Base-by-base conservation (phyloP, 2,888 invertebrate genomes). In the Desoria tigrina region DNA sequence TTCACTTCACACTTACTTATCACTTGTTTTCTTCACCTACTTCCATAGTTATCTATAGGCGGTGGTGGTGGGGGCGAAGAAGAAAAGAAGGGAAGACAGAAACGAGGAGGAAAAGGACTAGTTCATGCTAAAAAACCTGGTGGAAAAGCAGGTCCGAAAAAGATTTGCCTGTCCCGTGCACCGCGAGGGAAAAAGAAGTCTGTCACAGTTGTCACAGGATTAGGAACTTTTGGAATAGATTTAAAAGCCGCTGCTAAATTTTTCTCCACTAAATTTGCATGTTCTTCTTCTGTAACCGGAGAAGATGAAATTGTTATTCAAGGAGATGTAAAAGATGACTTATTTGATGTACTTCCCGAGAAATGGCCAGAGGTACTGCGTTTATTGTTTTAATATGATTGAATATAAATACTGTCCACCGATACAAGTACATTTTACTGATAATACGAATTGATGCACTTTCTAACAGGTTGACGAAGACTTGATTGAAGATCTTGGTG, bases 251-350 rank as follows among this genome's bases (percentile, higher is more conserved):
- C 98, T 61, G 92, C 96, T 32, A 99, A 99, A 81, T 94, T 92
- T 80, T 98, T 99, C 83, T 94, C 96, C 45, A 92, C 92, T 64
- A 94, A 91, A 81, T 99, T 99, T 84, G 96, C 98, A 4, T 99
- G 98, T 82, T 98, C 98, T n/a, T 94, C 96, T 7, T 98, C 98
- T 11, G 96, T 99, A 1, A 97, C 97, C 32, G 97, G 95, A 6
- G 94, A 96, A 75, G 98, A 99, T 84, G 99, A 99, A 82, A 98
- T 99, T 79, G 98, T 99, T 53, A 96, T 99, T 79, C 98, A 99
- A 82, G 98, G 97, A 61, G 97, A 98, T 83, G 95, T 98, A 0
- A 97, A 98, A 82, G 97, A 98, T 84, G 98, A 99, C 77, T 83
- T 99, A 26, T 94, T 95, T 82, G 98, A 99, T 83, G 88, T 98